Evolutionary conservation across 1,140 invertebrate genomes (phyloP).

Genomic region (Odontomachus brunneus): DNA sequence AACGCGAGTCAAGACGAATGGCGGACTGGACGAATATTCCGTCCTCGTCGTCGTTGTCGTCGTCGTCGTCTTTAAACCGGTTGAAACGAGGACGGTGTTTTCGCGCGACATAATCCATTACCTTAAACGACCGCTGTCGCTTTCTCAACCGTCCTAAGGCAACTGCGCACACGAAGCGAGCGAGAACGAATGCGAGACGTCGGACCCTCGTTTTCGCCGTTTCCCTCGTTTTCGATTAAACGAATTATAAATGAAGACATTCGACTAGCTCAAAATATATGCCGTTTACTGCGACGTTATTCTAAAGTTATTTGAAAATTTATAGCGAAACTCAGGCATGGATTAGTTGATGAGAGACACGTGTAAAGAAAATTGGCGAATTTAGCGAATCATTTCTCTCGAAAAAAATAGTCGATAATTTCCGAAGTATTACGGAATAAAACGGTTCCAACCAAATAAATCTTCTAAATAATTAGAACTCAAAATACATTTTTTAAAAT

Average conservation of each 20-base stretch:
- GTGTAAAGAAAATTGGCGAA: no score
- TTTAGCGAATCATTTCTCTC: no score
- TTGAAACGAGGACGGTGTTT: constrained; percentile 7
- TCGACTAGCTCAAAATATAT: background rate
- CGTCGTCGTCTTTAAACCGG: constrained; percentile 57
- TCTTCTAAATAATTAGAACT: no score
- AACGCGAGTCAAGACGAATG: constrained; percentile 21
- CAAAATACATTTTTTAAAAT: no score
- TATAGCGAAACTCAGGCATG: no score
- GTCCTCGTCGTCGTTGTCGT: constrained; percentile 10
- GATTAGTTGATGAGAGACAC: constrained; percentile 1
- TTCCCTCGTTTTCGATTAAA: constrained; percentile 28
- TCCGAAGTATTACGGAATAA: no score
- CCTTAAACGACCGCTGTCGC: constrained; percentile 65
- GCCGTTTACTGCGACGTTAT: background rate
- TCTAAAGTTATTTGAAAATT: background rate
- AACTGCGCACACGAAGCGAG: constrained; percentile 35
- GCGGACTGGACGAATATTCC: constrained; percentile 52
- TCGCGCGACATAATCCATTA: constrained; percentile 71
- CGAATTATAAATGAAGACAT: constrained; percentile 16
- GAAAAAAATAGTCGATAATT: no score
- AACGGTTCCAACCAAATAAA: no score
- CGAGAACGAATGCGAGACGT: constrained; percentile 30
- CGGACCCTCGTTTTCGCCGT: constrained; percentile 19
- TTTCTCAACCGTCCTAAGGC: constrained; percentile 56